A percentile compares a stretch with the other conserved stretches of the same genome.
Evolutionary conservation across 2,113 vertebrate species (phyloP).

Genomic region (Apaloderma vittatum): DNA sequence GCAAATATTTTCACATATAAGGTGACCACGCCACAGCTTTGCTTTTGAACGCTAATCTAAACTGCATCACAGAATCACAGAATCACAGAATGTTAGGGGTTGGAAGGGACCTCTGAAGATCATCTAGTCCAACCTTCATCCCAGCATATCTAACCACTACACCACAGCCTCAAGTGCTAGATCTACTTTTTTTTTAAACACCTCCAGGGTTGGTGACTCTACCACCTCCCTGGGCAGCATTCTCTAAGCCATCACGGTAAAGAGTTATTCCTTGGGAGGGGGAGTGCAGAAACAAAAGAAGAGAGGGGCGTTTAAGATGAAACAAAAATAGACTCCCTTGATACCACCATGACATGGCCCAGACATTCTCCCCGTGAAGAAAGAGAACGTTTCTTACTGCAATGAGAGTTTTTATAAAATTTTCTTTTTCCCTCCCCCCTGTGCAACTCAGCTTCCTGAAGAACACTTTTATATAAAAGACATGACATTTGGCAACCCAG

Average conservation of each 20-base stretch:
- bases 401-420: constrained; percentile 49
- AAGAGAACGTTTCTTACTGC: constrained; percentile 49
- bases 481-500: constrained; percentile 67
- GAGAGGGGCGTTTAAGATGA: constrained; percentile 40
- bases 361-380: constrained; percentile 46
- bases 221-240: too few relatives aligned
- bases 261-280: not conserved
- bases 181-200: too few relatives aligned
- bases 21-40: not conserved
- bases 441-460: constrained; percentile 64
- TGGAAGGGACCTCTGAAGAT: too few relatives aligned
- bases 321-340: constrained; percentile 54
- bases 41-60: constrained; percentile 20
- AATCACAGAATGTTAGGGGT: too few relatives aligned
- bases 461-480: constrained; percentile 68
- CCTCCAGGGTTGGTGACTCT: too few relatives aligned
- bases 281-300: not conserved
- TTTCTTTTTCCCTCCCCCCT: not conserved
- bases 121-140: too few relatives aligned
- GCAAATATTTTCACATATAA: not conserved
- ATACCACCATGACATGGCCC: constrained; percentile 26
- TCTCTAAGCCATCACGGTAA: not conserved
- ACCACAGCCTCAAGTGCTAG: too few relatives aligned
- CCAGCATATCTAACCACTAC: too few relatives aligned
- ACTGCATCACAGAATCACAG: too few relatives aligned